Base-by-base conservation (phyloP, 1,140 invertebrate species). In the Drosophila eugracilis region DNA sequence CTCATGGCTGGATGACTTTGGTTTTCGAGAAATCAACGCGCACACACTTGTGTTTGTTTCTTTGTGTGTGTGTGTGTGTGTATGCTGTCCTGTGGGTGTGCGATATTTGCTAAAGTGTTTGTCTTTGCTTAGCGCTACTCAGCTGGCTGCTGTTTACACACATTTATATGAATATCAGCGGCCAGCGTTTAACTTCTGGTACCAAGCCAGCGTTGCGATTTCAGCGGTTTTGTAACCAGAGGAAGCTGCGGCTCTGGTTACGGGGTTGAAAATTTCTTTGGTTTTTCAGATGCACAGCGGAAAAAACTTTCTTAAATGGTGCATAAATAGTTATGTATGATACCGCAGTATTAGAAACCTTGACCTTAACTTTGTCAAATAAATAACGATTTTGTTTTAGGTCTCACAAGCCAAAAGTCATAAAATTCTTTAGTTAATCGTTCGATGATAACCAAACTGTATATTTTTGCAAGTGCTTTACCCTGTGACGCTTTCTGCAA, bases 11-110 rank as follows among this genome's bases (percentile, higher is more conserved):
- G 78, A 62, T 88, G 81, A 63, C 69, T 88, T 88, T 70, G 81
- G 83, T 86, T 86, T 86, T 88, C 65, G 69, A 86, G 81, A 85
- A 86, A 86, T 88, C 81, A 86, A 81, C 81, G 83, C 81, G 50
- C 41, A 44, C 37, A 28, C 58, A 36, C 48, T n/a, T n/a, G n/a
- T n/a, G n/a, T n/a, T n/a, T n/a, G n/a, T n/a, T n/a, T n/a, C n/a
- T n/a, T 42, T 50, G 32, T 24, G 48, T 12, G 14, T 28, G 39
- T 14, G 12, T 36, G 32, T 22, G 47, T 59, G 37, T 37, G 58
- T 66, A 49, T 53, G 39, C 39, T 34, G 44, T 50, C 37, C 28
- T 60, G 47, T 39, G 47, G 28, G 22, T 67, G 60, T 62, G 50
- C 19, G 26, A 26, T 45, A 39, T 67, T 47, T 60, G 72, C 36